Evolutionary conservation across 2,113 vertebrate genomes (phyloP).

Genomic region (Myodes glareolus): DNA sequence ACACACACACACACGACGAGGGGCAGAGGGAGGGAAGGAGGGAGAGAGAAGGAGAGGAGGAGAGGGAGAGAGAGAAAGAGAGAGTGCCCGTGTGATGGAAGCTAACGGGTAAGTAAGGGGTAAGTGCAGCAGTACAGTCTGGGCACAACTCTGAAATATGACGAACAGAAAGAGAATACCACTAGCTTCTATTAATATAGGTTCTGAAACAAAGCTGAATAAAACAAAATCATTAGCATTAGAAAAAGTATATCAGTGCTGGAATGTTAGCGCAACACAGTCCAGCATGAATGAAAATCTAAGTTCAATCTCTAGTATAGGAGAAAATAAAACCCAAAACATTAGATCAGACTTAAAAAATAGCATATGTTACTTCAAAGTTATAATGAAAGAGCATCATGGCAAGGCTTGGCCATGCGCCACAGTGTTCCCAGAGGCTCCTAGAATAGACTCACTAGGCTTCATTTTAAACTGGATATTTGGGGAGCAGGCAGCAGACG

Average conservation of each 20-base stretch:
- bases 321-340: neutral
- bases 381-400: neutral
- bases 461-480: neutral
- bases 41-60: neutral
- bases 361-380: constrained; percentile 15
- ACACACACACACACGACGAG: too few species aligned
- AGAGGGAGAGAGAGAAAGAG: neutral
- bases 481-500: neutral
- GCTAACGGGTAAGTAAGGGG: neutral
- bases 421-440: neutral
- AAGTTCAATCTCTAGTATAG: neutral
- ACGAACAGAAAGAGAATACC: neutral
- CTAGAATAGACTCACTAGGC: neutral
- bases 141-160: neutral
- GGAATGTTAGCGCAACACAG: neutral
- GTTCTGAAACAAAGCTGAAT: neutral
- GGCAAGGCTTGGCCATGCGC: neutral
- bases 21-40: too few species aligned
- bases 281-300: neutral
- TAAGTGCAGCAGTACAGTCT: neutral
- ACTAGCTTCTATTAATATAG: neutral
- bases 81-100: neutral
- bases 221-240: constrained; percentile 4
- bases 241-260: neutral
- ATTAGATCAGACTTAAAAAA: constrained; percentile 11